Base-by-base conservation (phyloP, 2,113 vertebrate species). In the Lagopus muta region DNA sequence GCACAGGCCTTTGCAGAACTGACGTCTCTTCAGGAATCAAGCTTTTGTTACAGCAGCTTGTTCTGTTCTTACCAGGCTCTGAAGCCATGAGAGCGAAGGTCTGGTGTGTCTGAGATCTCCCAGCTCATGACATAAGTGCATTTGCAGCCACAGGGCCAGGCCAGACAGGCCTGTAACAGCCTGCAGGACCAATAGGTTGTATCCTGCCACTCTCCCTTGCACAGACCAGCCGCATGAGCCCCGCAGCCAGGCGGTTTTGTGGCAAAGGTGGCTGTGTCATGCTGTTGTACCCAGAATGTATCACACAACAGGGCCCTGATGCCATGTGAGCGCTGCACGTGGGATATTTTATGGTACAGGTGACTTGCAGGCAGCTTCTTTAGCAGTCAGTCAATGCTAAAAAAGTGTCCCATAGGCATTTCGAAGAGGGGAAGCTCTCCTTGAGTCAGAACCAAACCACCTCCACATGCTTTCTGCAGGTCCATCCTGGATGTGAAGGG, bases 181-280 rank as follows among this genome's bases (percentile, higher is more conserved):
- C 60, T 73, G 84, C 32, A 21, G 47, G 34, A 80, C 30, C 6
- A 43, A 20, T 24, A 42, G 48, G 52, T 2, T 61, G 45, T 1
- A 3, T 89, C n/a, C 52, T 67, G 57, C 50, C 0, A 0, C 73
- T 90, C 40, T 42, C 71, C 40, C 71, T 54, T 36, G 58, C 48
- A 24, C 0, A 0, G 34, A 55, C 50, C 58, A 24, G 75, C 82
- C 50, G 43, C 0, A 0, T 80, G 77, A 91, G 50, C 64, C 66
- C 67, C 73, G 80, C 67, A 50, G 7, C 34, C 32, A 32, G 40
- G 84, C 0, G 0, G 60, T 74, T 93, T 36, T 57, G 54, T 93
- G 86, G 75, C 79, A 70, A 38, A 90, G 76, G 83, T 90, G 86
- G 76, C 87, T 8, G 2, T 92, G 92, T 17, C 92, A 80, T 28